These are phyloP conservation scores for Caenorhabditis sp. DNA, from an alignment of 2,888 invertebrate species.

Conservation along the genomic window DNA sequence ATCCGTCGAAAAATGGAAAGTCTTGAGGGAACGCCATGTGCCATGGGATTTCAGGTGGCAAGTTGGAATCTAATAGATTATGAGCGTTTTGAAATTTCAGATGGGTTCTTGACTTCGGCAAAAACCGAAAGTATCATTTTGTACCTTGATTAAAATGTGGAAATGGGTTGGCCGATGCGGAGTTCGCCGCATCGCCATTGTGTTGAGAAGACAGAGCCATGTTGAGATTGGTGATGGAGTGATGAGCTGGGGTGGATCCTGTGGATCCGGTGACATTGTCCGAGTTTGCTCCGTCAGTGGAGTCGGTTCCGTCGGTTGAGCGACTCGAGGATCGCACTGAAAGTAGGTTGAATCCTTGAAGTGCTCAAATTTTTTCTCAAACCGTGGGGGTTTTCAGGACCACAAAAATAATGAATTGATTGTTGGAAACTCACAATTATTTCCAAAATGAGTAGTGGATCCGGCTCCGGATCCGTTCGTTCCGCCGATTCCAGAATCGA, in stretches of 20 bases:
- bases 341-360: neutral
- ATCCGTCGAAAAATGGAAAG: constrained; percentile 19
- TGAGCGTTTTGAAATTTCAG: neutral
- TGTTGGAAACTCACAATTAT: constrained; percentile 28
- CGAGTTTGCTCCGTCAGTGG: constrained; percentile 62
- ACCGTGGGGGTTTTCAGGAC: neutral
- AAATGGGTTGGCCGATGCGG: constrained; percentile 53
- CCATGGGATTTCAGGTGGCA: constrained; percentile 2
- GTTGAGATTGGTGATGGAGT: constrained; percentile 66
- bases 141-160: constrained; percentile 63
- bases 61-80: constrained; percentile 3
- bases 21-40: neutral
- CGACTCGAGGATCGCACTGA: constrained; percentile 54
- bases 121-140: neutral
- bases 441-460: constrained; percentile 46
- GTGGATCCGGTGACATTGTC: constrained; percentile 59
- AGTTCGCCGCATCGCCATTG: constrained; percentile 1
- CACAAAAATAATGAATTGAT: neutral
- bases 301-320: constrained; percentile 66
- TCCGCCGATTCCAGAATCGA: constrained; percentile 46
- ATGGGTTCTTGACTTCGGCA: neutral
- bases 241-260: constrained; percentile 55
- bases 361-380: neutral
- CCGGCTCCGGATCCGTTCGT: constrained; percentile 22
- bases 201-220: constrained; percentile 68